Evolutionary conservation across 2,797 vertebrate genomes (phyloP).

Genomic region (Hyperoplus lanceolatus): DNA sequence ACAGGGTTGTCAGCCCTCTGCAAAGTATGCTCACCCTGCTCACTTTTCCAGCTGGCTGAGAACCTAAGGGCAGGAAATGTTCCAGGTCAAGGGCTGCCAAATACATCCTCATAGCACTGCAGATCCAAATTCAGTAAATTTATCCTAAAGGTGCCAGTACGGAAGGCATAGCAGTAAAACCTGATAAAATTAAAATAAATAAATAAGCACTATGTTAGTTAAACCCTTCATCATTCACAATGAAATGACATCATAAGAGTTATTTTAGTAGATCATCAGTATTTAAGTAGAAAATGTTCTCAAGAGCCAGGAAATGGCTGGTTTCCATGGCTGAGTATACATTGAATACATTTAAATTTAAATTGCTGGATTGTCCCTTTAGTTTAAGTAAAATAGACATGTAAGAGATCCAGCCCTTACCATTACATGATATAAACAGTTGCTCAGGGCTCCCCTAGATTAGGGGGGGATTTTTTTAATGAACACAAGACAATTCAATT

Average conservation of each 20-base stretch:
- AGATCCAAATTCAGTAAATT: neutral
- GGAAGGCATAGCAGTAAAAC: neutral
- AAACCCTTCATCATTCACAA: neutral
- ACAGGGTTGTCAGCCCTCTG: slow-evolving; percentile 37
- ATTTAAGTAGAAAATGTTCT: too few relatives aligned
- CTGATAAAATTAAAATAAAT: neutral
- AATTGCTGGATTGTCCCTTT: neutral
- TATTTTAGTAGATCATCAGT: too few relatives aligned
- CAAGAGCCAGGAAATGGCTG: too few relatives aligned
- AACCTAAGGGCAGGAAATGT: slow-evolving; percentile 16
- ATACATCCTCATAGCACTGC: neutral
- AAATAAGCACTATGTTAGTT: neutral
- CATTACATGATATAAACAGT: too few relatives aligned
- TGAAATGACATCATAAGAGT: too few relatives aligned
- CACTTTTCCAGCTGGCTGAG: neutral
- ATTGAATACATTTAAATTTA: too few relatives aligned
- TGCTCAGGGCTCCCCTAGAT: too few relatives aligned
- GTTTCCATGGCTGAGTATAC: too few relatives aligned
- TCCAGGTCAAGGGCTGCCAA: slow-evolving; percentile 11
- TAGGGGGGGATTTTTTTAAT: too few relatives aligned
- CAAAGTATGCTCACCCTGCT: slow-evolving; percentile 33
- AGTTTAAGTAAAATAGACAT: rapidly evolving
- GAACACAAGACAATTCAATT: too few relatives aligned
- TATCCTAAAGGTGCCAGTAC: neutral
- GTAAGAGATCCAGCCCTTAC: too few relatives aligned